phyloP scores from a whole-genome alignment of 2,888 invertebrate species.

The Cactoblastis cactorum region DNA sequence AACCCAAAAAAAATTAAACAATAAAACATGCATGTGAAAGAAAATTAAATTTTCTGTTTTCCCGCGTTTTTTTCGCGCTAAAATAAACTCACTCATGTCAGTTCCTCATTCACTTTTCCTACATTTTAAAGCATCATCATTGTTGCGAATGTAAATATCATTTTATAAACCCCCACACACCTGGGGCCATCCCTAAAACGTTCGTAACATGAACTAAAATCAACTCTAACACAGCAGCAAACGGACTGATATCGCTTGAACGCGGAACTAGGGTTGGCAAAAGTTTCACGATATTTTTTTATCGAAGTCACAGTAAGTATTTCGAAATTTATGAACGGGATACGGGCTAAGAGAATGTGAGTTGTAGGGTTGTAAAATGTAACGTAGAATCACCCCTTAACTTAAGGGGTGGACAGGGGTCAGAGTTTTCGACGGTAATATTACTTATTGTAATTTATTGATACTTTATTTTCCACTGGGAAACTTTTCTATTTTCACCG shows the following conservation, averaged over 20 bases:
- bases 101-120: not conserved
- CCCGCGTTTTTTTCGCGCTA: not conserved
- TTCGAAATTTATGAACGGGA: conserved; percentile 12
- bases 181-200: conserved; percentile 15
- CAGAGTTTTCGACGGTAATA: conserved; percentile 1
- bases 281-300: conserved; percentile 7
- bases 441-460: conserved; percentile 9
- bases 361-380: conserved; percentile 13
- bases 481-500: not conserved
- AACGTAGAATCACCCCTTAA: conserved; percentile 13
- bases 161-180: conserved; percentile 22
- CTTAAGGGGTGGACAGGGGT: conserved; percentile 14
- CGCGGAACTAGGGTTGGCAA: conserved; percentile 3
- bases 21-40: too few relatives aligned
- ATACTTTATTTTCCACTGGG: not conserved
- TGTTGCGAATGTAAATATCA: conserved; percentile 18
- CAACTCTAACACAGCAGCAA: conserved; percentile 2
- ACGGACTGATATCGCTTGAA: not conserved
- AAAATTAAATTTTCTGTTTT: too few relatives aligned
- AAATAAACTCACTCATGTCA: not conserved
- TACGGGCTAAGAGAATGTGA: conserved; percentile 9
- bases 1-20: too few relatives aligned
- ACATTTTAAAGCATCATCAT: conserved; percentile 13
- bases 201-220: conserved; percentile 1
- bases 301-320: conserved; percentile 5